phyloP scores from a whole-genome alignment of 2,888 invertebrate species.

The Pseudococcus viburni region DNA sequence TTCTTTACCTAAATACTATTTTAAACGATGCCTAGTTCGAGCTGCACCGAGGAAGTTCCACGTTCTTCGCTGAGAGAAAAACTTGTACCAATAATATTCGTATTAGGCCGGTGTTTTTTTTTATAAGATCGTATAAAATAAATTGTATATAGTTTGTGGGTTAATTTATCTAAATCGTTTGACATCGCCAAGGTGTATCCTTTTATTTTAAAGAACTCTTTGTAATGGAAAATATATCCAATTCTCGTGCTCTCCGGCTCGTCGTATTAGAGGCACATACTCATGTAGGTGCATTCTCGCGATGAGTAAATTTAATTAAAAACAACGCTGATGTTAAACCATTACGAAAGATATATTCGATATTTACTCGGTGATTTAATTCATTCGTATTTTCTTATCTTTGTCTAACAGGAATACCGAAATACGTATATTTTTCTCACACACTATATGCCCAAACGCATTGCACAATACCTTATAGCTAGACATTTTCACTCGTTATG shows the following conservation, averaged over 20 bases:
- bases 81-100: conserved; percentile 31
- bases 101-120: conserved; percentile 23
- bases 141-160: not conserved
- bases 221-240: not conserved
- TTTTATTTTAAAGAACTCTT: not conserved
- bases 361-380: conserved; percentile 38
- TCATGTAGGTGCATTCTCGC: not conserved
- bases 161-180: conserved; percentile 31
- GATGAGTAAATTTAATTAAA: conserved; percentile 34
- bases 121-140: conserved; percentile 1
- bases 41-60: not conserved
- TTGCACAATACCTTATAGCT: not conserved
- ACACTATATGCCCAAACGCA: not conserved
- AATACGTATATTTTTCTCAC: conserved; percentile 30
- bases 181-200: not conserved
- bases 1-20: not conserved
- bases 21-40: not conserved
- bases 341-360: conserved; percentile 37
- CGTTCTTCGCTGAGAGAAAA: not conserved
- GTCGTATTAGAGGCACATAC: not conserved
- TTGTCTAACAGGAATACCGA: conserved; percentile 28
- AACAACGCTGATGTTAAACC: not conserved
- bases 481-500: not conserved
- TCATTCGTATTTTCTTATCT: conserved; percentile 17
- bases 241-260: too few relatives aligned